Evolutionary conservation across 2,113 vertebrate species (phyloP).

Genomic region (Rattus norvegicus): DNA sequence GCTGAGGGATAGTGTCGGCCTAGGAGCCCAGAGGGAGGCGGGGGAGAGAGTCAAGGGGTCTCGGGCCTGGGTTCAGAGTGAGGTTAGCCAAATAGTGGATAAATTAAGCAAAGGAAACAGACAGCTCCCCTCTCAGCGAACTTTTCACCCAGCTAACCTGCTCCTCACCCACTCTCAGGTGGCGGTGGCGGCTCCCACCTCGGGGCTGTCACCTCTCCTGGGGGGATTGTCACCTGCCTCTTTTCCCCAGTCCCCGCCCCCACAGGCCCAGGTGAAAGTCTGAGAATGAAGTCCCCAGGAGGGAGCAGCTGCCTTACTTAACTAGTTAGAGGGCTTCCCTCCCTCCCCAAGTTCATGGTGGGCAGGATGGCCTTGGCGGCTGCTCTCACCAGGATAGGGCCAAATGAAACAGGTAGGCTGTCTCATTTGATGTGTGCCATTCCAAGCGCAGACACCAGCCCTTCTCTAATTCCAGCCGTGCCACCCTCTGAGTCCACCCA

Average conservation of each 20-base stretch:
- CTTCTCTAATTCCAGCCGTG: background rate
- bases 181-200: conserved; percentile 63
- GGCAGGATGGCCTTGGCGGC: background rate
- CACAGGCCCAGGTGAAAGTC: background rate
- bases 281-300: background rate
- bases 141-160: conserved; percentile 91
- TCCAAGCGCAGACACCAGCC: background rate
- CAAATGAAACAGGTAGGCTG: background rate
- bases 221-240: conserved; percentile 66
- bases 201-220: conserved; percentile 47
- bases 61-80: conserved; percentile 95
- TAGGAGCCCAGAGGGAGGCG: conserved; percentile 80
- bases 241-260: background rate
- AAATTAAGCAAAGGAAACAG: conserved; percentile 93
- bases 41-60: conserved; percentile 89
- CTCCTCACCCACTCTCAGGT: conserved; percentile 83
- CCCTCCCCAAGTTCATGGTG: background rate
- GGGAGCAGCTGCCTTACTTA: background rate
- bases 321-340: background rate
- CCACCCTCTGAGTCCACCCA: background rate
- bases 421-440: accelerated
- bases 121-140: conserved; percentile 91
- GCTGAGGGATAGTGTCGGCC: conserved; percentile 57
- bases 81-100: conserved; percentile 98
- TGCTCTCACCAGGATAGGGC: background rate